Evolutionary conservation across 2,113 vertebrate genomes (phyloP), one percentile per base, ranked within the genome.

Genomic region (Ctenomys sociabilis): DNA sequence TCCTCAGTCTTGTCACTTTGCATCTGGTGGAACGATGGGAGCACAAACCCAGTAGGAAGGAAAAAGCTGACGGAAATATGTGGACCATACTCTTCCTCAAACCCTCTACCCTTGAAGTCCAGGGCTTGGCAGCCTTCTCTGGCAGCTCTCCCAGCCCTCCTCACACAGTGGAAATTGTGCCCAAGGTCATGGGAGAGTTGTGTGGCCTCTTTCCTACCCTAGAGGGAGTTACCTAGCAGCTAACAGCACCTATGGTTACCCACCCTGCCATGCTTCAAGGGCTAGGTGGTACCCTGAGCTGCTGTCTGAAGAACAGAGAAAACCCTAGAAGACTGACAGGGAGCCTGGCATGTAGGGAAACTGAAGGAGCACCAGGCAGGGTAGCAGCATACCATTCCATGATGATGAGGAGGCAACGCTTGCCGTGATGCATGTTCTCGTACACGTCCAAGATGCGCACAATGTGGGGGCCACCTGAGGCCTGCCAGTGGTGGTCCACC

Each of bases 331-430:
- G 59, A 45, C 52, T 26, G 66, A 17, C 3, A 28, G 8, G 91
- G 78, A 80, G 37, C 30, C 24, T 16, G 10, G 19, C 1, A 13
- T 52, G 8, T 22, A n/a, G 57, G 52, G 61, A 30, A 37, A 45
- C 68, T 16, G 11, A 7, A 4, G 64, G 57, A 61, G 45, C 17
- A 0, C 45, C 6, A 1, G 40, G n/a, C 37, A 13, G 54, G 77
- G 17, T 3, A 72, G 45, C 37, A 5, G 59, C 97, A 78, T 98
- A 99, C 99, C 99, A 99, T 98, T 99, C 99, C 99, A 99, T 99
- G 98, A 99, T 97, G 92, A 99, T 99, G 96, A 99, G 99, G 91
- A 99, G 99, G 83, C 99, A 99, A 93, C 99, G 99, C 97, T 99
- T 99, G 57, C 99, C 98, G 1, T 99, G 99, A 86, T 99, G 99